Evolutionary conservation across 2,113 vertebrate species (phyloP), one percentile per base, ranked within the genome.

Genomic region (Daboia siamensis): DNA sequence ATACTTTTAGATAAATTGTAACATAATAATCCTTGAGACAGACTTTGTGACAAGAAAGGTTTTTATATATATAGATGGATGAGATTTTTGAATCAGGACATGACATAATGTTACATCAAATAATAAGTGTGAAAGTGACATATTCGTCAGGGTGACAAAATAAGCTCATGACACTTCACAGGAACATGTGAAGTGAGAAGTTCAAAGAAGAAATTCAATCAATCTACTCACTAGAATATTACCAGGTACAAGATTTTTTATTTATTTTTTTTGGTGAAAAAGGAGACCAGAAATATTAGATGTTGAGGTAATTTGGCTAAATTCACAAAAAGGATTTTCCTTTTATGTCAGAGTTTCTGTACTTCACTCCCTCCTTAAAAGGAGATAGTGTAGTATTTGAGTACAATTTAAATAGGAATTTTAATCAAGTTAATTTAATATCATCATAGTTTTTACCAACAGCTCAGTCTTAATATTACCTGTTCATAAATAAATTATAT

Each of bases 51-150:
- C 80, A 11, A 54, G 20, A 0, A 88, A 7, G n/a, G 91, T 91
- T 93, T 15, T 80, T 89, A 24, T 80, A 23, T 84, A 44, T 87
- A 44, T 87, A 2, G 1, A 26, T 51, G 17, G n/a, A 1, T 44
- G 8, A 59, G 54, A 2, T 56, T 93, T 15, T 93, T 8, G n/a
- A 54, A 91, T 12, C 26, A 61, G 44, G 26, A 69, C n/a, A 61
- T 91, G 88, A 90, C 88, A 93, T 86, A 84, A 86, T 93, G 90
- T 90, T 90, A 52, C n/a, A 93, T 90, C 88, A 90, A 54, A 90
- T 92, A 94, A 86, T 13, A 59, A 92, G 3, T 64, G 57, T 86
- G 61, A 94, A 2, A 0, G 26, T 24, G 15, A 52, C 57, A 55
- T 1, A 52, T 17, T 23, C 80, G 44, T 33, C 46, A 84, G 17